phyloP scores from a whole-genome alignment of 2,888 invertebrate genomes.

The Philereme vetulata region DNA sequence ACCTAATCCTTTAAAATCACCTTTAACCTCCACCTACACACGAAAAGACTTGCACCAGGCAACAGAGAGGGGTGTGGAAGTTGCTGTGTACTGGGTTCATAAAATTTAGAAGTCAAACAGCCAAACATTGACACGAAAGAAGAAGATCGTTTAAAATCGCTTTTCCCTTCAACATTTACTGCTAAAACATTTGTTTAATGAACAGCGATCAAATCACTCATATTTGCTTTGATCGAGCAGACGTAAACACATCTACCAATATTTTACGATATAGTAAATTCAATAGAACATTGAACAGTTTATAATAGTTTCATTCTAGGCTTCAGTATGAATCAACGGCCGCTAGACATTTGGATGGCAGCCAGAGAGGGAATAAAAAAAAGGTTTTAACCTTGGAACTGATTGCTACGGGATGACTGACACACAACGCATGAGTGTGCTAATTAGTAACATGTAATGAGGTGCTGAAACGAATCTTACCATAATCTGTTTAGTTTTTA shows the following conservation, averaged over 20 bases:
- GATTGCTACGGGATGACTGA: slow-evolving; percentile 40
- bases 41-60: too few species aligned
- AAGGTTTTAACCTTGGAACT: slow-evolving; percentile 49
- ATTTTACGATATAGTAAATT: slow-evolving; percentile 2
- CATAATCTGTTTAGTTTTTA: slow-evolving; percentile 2
- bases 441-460: slow-evolving; percentile 40
- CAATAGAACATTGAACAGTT: slow-evolving; percentile 1
- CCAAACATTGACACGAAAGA: too few species aligned
- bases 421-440: slow-evolving; percentile 24
- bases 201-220: slow-evolving; percentile 24
- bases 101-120: too few species aligned
- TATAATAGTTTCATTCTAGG: slow-evolving; percentile 34
- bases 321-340: slow-evolving; percentile 60
- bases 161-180: slow-evolving; percentile 6
- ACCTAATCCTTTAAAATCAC: background rate
- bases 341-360: slow-evolving; percentile 55
- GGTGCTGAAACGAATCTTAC: slow-evolving; percentile 34
- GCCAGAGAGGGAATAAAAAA: slow-evolving; percentile 58
- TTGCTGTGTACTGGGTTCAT: too few species aligned
- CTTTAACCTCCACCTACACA: too few species aligned
- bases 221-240: slow-evolving; percentile 27
- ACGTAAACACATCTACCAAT: slow-evolving; percentile 25
- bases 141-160: too few species aligned
- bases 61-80: too few species aligned
- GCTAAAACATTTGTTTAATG: slow-evolving; percentile 18